These are phyloP conservation scores for Diachasmimorpha longicaudata DNA, from an alignment of 1,140 invertebrate genomes.

Conservation along the genomic window DNA sequence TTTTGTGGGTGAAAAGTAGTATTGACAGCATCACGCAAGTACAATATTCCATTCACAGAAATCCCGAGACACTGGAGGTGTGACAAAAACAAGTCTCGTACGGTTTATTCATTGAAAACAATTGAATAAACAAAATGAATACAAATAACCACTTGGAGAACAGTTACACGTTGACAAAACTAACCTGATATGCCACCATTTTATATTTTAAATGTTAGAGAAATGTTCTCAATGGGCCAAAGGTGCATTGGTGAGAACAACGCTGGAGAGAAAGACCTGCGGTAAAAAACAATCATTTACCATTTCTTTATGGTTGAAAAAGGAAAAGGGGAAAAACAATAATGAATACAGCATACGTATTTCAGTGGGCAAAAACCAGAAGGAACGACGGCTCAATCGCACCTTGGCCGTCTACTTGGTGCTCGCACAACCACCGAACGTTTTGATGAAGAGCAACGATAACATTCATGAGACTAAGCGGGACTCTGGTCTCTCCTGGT, in stretches of 20 bases:
- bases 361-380: background rate
- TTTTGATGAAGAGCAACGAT: slow-evolving; percentile 47
- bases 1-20: background rate
- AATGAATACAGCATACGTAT: background rate
- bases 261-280: background rate
- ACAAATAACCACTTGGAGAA: background rate
- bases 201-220: background rate
- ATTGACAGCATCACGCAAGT: too few relatives aligned
- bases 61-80: too few relatives aligned
- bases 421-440: slow-evolving; percentile 28
- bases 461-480: slow-evolving; percentile 49
- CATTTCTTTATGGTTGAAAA: background rate
- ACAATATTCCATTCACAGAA: too few relatives aligned
- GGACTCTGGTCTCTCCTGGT: slow-evolving; percentile 16
- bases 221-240: background rate
- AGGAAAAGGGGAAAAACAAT: background rate
- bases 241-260: background rate
- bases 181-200: background rate
- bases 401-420: background rate
- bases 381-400: slow-evolving; percentile 46
- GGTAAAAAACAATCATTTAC: background rate
- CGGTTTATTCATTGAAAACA: background rate
- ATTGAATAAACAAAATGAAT: background rate
- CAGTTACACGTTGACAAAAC: background rate
- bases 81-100: background rate